These are phyloP conservation scores for Chrosomus eos DNA, from an alignment of 2,797 vertebrate species.

Conservation along the genomic window DNA sequence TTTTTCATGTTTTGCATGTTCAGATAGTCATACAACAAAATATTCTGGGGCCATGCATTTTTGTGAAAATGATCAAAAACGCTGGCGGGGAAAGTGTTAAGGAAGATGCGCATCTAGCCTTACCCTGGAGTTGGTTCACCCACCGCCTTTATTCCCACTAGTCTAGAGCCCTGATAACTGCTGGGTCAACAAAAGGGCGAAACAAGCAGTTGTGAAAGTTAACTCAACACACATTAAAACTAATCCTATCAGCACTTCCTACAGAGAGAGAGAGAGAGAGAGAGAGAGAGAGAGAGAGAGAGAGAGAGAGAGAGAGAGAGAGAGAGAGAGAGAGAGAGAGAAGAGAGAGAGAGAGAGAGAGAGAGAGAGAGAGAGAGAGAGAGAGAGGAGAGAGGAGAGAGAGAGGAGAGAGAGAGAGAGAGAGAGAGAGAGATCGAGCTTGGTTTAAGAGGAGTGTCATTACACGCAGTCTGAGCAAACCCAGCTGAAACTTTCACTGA, in stretches of 20 bases:
- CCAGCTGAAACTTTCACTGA: constrained; percentile 8
- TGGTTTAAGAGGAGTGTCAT: background rate
- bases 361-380: no score
- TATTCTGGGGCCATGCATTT: no score
- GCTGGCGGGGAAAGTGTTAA: no score
- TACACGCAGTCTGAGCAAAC: constrained; percentile 4
- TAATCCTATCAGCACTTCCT: constrained; percentile 13
- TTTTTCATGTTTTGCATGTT: no score
- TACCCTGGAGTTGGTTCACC: background rate
- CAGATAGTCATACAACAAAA: no score
- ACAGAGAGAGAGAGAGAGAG: background rate
- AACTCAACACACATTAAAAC: background rate
- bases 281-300: no score
- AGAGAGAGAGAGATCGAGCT: background rate
- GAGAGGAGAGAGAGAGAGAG: no score
- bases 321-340: background rate
- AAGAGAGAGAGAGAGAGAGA: no score
- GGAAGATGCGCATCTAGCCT: background rate
- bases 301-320: no score
- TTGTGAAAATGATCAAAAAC: no score
- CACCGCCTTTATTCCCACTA: no score
- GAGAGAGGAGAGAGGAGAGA: no score
- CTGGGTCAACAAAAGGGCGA: background rate
- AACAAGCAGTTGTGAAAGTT: background rate
- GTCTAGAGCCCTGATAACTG: background rate